These are phyloP conservation scores for Spilarctia lutea DNA, from an alignment of 2,888 invertebrate species.

Conservation along the genomic window DNA sequence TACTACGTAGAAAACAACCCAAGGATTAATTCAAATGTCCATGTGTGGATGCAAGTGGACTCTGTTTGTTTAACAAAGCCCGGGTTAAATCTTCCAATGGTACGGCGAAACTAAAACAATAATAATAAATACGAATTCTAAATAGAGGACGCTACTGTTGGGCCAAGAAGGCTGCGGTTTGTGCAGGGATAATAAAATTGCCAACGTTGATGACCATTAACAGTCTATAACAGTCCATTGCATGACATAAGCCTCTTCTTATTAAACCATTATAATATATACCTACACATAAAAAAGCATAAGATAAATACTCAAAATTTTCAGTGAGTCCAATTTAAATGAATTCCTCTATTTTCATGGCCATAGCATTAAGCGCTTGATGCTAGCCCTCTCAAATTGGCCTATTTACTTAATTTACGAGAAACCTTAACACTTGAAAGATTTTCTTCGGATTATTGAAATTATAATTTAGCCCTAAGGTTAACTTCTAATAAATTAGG, in stretches of 20 bases:
- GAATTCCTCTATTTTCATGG: slow-evolving; percentile 32
- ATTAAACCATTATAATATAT: too few relatives aligned
- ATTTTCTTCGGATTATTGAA: slow-evolving; percentile 58
- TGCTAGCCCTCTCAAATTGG: slow-evolving; percentile 54
- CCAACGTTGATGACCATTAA: too few relatives aligned
- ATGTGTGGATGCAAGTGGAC: slow-evolving; percentile 25
- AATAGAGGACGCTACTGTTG: slow-evolving; percentile 57
- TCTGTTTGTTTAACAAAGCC: slow-evolving; percentile 41
- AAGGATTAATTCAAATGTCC: slow-evolving; percentile 27
- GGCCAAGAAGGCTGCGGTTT: slow-evolving; percentile 45
- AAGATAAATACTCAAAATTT: too few relatives aligned
- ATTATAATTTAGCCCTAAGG: slow-evolving; percentile 19
- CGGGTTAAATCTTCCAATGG: slow-evolving; percentile 51
- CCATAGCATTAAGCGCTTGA: slow-evolving; percentile 30
- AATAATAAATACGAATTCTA: slow-evolving; percentile 66
- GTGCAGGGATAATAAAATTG: background rate
- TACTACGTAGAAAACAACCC: background rate
- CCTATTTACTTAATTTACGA: slow-evolving; percentile 74
- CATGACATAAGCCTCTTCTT: too few relatives aligned
- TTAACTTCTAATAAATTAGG: background rate
- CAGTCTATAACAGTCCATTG: too few relatives aligned
- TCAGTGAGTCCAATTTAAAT: too few relatives aligned
- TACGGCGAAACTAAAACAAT: slow-evolving; percentile 62
- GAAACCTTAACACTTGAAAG: slow-evolving; percentile 57
- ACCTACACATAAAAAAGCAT: too few relatives aligned